Base-by-base conservation (phyloP, 37 sponge, comb jelly and placozoan species). In the Halichondria panicea region DNA sequence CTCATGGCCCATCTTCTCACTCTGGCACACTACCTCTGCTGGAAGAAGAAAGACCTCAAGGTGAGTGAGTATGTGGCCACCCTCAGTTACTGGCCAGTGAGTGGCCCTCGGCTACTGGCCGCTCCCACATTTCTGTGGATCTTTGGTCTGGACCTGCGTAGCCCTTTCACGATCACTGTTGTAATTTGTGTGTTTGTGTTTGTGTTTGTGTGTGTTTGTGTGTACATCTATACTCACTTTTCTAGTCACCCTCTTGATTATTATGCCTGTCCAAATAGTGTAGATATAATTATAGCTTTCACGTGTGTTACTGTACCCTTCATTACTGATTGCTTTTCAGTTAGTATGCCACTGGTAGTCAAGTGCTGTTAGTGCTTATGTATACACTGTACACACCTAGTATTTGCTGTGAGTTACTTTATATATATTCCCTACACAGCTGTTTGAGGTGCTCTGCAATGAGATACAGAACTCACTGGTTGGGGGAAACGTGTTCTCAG, bases 401-500 rank as follows among this genome's bases (percentile, higher is more conserved):
- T n/a, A n/a, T n/a, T n/a, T n/a, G n/a, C n/a, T n/a, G n/a, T n/a
- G n/a, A n/a, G n/a, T n/a, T n/a, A n/a, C n/a, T 15, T 32, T 27
- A 66, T 27, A 15, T 21, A 33, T 15, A 36, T 66, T 21, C 43
- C 45, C 34, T 34, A 43, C 41, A 31, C n/a, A 87, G 82, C 54
- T 24, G 13, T 46, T 86, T 58, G 81, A 86, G 75, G 43, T 67
- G 40, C 58, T 59, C 41, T 86, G 80, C 15, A 53, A 27, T 43
- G 87, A 86, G 27, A 53, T 86, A 1, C 75, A 86, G 46, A 63
- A 57, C 11, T 30, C 71, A 21, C 71, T 85, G 31, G 36, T 38
- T n/a, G 81, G 81, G 4, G 59, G 73, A 7, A 22, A 40, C 1
- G 25, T 86, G 43, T 79, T 70, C 28, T 38, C 70, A 54, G 42